Conservation (phyloP, 2,888 invertebrate genomes). For the Drosophila atripex region DNA sequence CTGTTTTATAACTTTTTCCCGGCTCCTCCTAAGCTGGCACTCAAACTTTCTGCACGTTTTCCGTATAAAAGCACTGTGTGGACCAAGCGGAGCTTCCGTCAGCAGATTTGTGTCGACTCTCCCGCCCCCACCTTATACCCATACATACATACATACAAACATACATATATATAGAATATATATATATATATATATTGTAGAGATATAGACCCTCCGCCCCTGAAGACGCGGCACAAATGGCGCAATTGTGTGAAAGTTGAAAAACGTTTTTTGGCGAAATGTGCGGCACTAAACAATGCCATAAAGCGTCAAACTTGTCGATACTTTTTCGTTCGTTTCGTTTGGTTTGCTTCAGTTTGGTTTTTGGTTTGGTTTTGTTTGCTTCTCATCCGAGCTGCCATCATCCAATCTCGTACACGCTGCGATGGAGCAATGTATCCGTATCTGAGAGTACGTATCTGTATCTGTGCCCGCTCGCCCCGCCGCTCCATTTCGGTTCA, state of each 20-base stretch:
- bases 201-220: constrained; percentile 3
- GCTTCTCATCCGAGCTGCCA: constrained; percentile 30
- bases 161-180: background rate
- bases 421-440: constrained; percentile 40
- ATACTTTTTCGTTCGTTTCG: constrained; percentile 58
- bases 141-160: background rate
- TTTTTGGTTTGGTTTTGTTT: constrained; percentile 23
- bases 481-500: constrained; percentile 49
- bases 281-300: constrained; percentile 79
- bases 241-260: constrained; percentile 81
- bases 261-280: constrained; percentile 79
- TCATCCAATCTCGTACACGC: constrained; percentile 43
- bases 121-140: constrained; percentile 8
- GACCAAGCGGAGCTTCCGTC: constrained; percentile 71
- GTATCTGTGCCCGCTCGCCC: constrained; percentile 24
- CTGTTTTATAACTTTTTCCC: constrained; percentile 72
- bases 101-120: constrained; percentile 68
- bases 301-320: constrained; percentile 81
- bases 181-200: constrained; percentile 15
- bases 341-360: constrained; percentile 1
- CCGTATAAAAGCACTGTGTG: constrained; percentile 73
- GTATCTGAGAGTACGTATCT: constrained; percentile 40
- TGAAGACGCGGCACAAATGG: constrained; percentile 73
- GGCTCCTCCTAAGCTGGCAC: constrained; percentile 70
- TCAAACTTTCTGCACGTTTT: constrained; percentile 80